Evolutionary conservation across 2,113 vertebrate genomes (phyloP), one percentile per base, ranked within the genome.

Genomic region (Charadrius vociferus): DNA sequence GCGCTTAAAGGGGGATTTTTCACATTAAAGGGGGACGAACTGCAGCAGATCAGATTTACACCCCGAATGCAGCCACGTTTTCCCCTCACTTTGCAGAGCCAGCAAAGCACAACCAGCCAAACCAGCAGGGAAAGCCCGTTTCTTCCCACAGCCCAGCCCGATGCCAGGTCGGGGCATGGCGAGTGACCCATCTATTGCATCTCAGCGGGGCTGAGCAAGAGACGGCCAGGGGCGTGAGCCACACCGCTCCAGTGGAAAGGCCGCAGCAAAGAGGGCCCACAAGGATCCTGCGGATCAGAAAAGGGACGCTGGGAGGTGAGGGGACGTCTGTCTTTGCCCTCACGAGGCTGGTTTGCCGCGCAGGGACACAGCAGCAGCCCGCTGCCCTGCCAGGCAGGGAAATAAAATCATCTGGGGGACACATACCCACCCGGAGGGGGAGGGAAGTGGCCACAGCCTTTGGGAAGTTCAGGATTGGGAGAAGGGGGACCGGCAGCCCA

Each of bases 181-280:
- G 11, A 59, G 24, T 2, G 4, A 5, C 29, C 0, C 3, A 36
- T 52, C 26, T 29, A 22, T 5, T 2, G 52, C 13, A 17, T 3
- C 14, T 34, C 32, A 14, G 24, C 3, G 1, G 41, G 22, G 32
- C 56, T 19, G 45, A 41, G 71, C 12, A 39, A n/a, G 58, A 39
- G 32, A 8, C 1, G 5, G 56, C 37, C 74, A 34, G 36, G 22
- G 49, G 41, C 41, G 19, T 21, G 17, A 67, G 61, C 66, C 59
- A 27, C 24, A 9, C 11, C 0, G 15, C 63, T 63, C 39, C 30
- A 14, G 17, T 2, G 43, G 43, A 37, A 58, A 37, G 22, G 47
- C 59, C 6, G 12, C 3, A 1, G 55, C 36, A 23, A 59, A 52
- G 34, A 21, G 5, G 13, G 16, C 29, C 43, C 1, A 3, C 9